Base-by-base conservation (phyloP, 2,888 invertebrate genomes). In the Stratiomys singularior region DNA sequence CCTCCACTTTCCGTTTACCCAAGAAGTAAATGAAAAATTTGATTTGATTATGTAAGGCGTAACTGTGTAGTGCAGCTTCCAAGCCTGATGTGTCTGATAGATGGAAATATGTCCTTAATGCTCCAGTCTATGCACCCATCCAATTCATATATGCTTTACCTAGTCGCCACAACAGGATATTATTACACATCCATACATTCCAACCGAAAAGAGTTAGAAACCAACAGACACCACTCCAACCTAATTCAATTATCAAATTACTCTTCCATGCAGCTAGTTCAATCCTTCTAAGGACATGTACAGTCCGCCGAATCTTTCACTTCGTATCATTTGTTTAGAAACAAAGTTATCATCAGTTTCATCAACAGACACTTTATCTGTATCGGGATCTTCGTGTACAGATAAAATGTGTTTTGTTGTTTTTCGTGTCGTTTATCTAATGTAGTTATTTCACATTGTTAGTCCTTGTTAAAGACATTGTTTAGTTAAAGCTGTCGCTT, bases 221-320 rank as follows among this genome's bases (percentile, higher is more conserved):
- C 18, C 7, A 18, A 37, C 37, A 9, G 37, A 37, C 9, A 37
- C 37, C 15, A 4, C 4, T 18, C 15, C n/a, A 67, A 23, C 23
- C 13, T 69, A 69, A 69, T 69, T 47, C 18, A 46, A 69, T 69
- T 69, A 69, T 47, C 27, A 30, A 69, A 69, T 69, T 47, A 69
- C 13, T 69, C 69, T 69, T 69, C 69, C 69, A 30, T 69, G 46
- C 47, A 47, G 47, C 28, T 69, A 46, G 47, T 37, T 69, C 60
- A 15, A 60, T 5, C 15, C 52, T 60, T 5, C 60, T 60, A 21
- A 25, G 23, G 60, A 60, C 25, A 25, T 52, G 52, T 15, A 52
- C 18, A 52, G n/a, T 52, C 15, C 52, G 52, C 18, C 52, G 52
- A 52, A 52, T 52, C 52, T 52, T 52, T 37, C 37, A 37, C 5